Conservation (phyloP, 2,113 vertebrate genomes). For the Platysteira castanea region DNA sequence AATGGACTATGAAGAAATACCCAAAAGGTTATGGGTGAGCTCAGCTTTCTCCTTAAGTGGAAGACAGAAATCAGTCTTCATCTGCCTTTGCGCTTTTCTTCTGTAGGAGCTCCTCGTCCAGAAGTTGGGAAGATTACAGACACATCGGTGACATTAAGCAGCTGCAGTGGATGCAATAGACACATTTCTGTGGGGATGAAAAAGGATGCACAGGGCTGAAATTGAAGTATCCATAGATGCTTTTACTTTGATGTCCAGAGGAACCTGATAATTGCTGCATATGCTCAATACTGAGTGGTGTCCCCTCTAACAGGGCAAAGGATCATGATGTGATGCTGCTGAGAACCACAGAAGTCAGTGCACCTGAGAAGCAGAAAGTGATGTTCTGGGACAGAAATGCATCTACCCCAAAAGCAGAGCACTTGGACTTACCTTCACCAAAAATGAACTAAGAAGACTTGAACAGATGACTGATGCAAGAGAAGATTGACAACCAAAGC, state of each 20-base stretch:
- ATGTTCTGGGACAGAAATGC: neutral
- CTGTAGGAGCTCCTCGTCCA: neutral
- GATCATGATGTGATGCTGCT: neutral
- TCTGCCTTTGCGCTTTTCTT: neutral
- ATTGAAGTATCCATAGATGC: neutral
- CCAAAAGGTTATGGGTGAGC: neutral
- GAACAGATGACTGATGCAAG: neutral
- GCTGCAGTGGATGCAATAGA: neutral
- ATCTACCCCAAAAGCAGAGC: neutral
- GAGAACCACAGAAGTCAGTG: neutral
- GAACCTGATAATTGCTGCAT: neutral
- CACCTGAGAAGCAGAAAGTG: neutral
- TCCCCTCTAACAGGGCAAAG: neutral
- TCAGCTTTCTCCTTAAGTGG: neutral
- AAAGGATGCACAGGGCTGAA: neutral
- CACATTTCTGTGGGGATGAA: neutral
- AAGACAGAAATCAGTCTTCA: neutral
- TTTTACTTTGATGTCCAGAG: neutral
- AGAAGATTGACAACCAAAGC: neutral
- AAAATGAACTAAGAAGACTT: neutral
- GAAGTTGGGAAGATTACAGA: neutral
- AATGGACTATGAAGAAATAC: neutral
- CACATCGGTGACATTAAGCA: neutral
- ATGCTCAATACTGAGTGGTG: neutral
- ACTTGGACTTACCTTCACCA: neutral